Conservation (phyloP, 2,888 invertebrate species). For the Apamea sordens region DNA sequence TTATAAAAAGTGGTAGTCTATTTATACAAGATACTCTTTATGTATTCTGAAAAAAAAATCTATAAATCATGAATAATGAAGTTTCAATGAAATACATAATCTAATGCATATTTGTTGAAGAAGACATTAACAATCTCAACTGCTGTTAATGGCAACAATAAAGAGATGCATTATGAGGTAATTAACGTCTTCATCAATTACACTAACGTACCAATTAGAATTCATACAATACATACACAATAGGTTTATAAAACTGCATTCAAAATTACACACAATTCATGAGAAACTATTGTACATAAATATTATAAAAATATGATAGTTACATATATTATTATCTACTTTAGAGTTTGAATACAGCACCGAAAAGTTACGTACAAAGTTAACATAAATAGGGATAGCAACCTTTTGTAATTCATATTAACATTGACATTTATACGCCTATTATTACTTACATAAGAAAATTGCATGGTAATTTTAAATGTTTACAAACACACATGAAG, state of each 20-base stretch:
- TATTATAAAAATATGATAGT: not conserved
- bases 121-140: constrained; percentile 22
- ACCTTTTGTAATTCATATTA: constrained; percentile 80
- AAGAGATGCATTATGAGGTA: constrained; percentile 23
- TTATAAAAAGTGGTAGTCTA: not conserved
- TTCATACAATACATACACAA: not conserved
- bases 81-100: constrained; percentile 6
- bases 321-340: not conserved
- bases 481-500: constrained; percentile 74
- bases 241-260: constrained; percentile 13
- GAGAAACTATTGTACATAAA: not conserved
- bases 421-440: constrained; percentile 83
- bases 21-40: not conserved
- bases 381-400: constrained; percentile 71
- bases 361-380: constrained; percentile 34
- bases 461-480: constrained; percentile 77
- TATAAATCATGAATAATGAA: constrained; percentile 5
- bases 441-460: constrained; percentile 78
- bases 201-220: constrained; percentile 18
- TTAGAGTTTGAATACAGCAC: not conserved
- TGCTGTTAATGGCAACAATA: constrained; percentile 27
- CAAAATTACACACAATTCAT: constrained; percentile 1
- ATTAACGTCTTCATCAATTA: constrained; percentile 27
- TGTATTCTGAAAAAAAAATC: constrained; percentile 4
- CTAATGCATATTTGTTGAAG: constrained; percentile 27